Evolutionary conservation across 2,888 invertebrate genomes (phyloP).

Genomic region (Morpho helenor): DNA sequence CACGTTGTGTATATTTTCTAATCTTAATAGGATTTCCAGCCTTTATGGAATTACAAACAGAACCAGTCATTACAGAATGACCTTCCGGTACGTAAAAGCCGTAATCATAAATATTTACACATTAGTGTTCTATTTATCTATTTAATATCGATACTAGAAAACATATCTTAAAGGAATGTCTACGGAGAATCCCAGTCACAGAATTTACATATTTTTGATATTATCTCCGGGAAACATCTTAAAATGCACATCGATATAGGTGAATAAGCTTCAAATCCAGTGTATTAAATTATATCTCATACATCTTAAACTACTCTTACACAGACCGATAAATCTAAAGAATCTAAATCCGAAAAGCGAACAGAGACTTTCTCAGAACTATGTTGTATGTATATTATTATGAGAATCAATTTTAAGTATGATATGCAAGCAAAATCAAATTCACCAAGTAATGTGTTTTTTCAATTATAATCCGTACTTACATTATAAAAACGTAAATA

Average conservation of each 20-base stretch:
- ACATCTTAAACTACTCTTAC: slow-evolving; percentile 2
- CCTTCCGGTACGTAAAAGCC: slow-evolving; percentile 9
- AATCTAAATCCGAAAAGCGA: too few relatives aligned
- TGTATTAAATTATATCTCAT: slow-evolving; percentile 21
- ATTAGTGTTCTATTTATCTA: slow-evolving; percentile 17
- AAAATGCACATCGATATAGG: slow-evolving; percentile 28
- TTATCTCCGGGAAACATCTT: slow-evolving; percentile 32
- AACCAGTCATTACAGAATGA: slow-evolving; percentile 5
- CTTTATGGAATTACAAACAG: too few relatives aligned
- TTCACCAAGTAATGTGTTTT: too few relatives aligned
- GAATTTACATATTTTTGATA: slow-evolving; percentile 36
- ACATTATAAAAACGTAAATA: too few relatives aligned
- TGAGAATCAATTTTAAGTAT: too few relatives aligned
- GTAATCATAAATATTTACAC: slow-evolving; percentile 18
- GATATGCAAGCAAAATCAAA: too few relatives aligned
- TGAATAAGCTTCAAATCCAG: slow-evolving; percentile 20
- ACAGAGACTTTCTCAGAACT: too few relatives aligned
- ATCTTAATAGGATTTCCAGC: slow-evolving; percentile 6
- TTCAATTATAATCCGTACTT: too few relatives aligned
- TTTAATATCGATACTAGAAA: slow-evolving; percentile 15
- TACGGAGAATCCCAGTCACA: slow-evolving; percentile 21
- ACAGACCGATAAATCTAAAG: neutral
- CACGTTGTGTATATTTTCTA: neutral
- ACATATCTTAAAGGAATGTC: slow-evolving; percentile 18
- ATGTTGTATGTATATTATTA: too few relatives aligned